Evolutionary conservation across 2,888 invertebrate species (phyloP).

Genomic region (Geotrupes spiniger): DNA sequence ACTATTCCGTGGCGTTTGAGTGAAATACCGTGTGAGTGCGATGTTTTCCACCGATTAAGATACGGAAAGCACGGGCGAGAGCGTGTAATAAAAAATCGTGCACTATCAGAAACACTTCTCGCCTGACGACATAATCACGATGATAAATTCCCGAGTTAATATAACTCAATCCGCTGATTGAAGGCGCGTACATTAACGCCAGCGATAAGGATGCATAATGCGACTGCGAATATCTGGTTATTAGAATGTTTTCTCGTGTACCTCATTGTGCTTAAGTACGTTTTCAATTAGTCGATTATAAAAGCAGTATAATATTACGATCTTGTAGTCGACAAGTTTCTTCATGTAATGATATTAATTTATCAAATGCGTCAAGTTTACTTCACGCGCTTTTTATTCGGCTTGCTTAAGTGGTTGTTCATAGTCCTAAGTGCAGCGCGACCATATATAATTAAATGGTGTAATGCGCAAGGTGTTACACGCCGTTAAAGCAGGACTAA

Average conservation of each 20-base stretch:
- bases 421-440: too few species aligned
- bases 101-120: slow-evolving; percentile 7
- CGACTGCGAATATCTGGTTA: neutral
- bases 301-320: slow-evolving; percentile 14
- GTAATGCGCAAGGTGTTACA: too few species aligned
- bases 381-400: too few species aligned
- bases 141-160: slow-evolving; percentile 6
- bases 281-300: slow-evolving; percentile 19
- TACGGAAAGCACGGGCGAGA: neutral
- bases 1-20: slow-evolving; percentile 3
- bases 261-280: slow-evolving; percentile 13
- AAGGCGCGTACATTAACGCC: slow-evolving; percentile 4
- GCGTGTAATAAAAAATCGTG: slow-evolving; percentile 3
- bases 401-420: too few species aligned
- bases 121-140: slow-evolving; percentile 5
- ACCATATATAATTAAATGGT: too few species aligned
- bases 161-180: slow-evolving; percentile 6
- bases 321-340: slow-evolving; percentile 13
- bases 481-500: too few species aligned
- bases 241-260: slow-evolving; percentile 1
- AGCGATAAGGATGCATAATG: neutral
- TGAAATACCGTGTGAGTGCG: slow-evolving; percentile 1
- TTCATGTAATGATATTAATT: slow-evolving; percentile 18
- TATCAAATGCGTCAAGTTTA: slow-evolving; percentile 3
- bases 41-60: neutral